These are phyloP conservation scores for Machimus rusticus DNA, from an alignment of 2,888 invertebrate genomes.

Conservation along the genomic window DNA sequence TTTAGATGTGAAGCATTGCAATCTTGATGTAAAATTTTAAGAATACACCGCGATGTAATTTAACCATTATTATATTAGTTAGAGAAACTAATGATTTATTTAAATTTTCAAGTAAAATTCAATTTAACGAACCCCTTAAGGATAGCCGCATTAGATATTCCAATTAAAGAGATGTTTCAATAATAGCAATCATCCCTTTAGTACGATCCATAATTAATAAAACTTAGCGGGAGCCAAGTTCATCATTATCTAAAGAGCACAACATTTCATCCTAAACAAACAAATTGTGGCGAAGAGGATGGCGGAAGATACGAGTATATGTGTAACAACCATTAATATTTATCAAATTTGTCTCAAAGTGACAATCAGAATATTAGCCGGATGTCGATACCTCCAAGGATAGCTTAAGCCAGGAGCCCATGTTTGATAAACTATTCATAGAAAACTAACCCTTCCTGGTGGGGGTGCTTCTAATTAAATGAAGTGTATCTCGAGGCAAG, in stretches of 20 bases:
- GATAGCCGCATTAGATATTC: not conserved
- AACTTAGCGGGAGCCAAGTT: not conserved
- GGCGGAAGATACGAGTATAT: not conserved
- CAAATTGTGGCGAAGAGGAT: not conserved
- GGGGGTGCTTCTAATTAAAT: not conserved
- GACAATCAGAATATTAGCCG: not conserved
- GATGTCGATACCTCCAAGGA: not conserved
- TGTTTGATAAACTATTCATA: not conserved
- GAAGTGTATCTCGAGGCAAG: not conserved
- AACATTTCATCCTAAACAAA: not conserved
- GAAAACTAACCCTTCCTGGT: not conserved
- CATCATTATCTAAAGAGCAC: not conserved
- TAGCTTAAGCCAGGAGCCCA: not conserved
- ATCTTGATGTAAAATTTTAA: no score
- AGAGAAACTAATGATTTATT: not conserved
- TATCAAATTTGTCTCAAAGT: not conserved
- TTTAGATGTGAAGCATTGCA: no score
- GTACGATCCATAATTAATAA: not conserved
- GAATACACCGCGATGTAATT: no score
- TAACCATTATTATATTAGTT: no score
- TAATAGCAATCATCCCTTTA: not conserved
- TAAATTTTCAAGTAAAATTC: not conserved
- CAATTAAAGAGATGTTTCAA: not conserved
- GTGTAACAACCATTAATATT: not conserved
- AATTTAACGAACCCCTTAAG: not conserved